Base-by-base conservation (phyloP, 2,113 vertebrate genomes). In the Syngnathus floridae region DNA sequence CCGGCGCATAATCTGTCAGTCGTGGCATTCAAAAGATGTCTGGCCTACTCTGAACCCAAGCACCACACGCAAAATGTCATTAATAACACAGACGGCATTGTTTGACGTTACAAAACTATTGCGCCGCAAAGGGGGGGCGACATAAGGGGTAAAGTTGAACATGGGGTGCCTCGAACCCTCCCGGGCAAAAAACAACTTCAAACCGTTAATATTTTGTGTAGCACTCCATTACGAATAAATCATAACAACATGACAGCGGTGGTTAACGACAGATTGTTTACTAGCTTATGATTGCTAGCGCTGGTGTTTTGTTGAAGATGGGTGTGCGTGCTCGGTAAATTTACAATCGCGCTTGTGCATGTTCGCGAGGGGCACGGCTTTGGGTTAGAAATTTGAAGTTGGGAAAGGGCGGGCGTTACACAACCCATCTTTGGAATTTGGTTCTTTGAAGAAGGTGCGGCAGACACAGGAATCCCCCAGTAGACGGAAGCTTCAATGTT, bases 21-120 rank as follows among this genome's bases (percentile, higher is more conserved):
- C 59, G 73, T 41, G 65, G 68, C 78, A 82, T 80, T 81, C 74
- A 82, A 72, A 71, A 74, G 56, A 81, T 74, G 58, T 72, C 49
- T 79, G 71, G 56, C 77, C 70, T 65, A 45, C 41, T 26, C 21
- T 79, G 70, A 78, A 79, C 66, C 73, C 52, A 19, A 4, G 19
- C 5, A 1, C 66, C 63, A 78, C 65, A 74, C 55, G 10, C 59
- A 19, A 61, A 61, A 43, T 43, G 43, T 56, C 1, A 45, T 4
- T 5, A 49, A 38, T 72, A 69, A 78, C 67, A 65, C 64, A 59
- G 62, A 52, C 56, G 45, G 31, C 63, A 57, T 61, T 61, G 59
- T 61, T 43, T 22, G 21, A 43, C 1, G 21, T 43, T 26, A 43
- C 40, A 54, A 62, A 65, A 61, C 62, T 74, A 48, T 56, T 56